Evolutionary conservation across 2,888 invertebrate genomes (phyloP), one percentile per base, ranked within the genome.

Genomic region (Rotaria sp.): DNA sequence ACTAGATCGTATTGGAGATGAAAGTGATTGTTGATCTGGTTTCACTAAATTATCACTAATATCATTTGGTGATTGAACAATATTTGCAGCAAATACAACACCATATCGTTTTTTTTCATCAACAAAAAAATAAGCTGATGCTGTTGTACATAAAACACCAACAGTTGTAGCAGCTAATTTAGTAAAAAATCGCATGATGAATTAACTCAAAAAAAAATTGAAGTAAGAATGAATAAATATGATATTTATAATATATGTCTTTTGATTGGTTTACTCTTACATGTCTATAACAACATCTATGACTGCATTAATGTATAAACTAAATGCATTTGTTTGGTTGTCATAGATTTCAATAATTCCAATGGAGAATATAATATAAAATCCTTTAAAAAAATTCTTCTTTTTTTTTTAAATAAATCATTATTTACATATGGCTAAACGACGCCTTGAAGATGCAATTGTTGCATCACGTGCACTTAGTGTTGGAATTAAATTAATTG

Each of bases 371-470:
- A 21, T 11, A 21, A 67, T 38, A 35, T 67, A 67, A 67, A 35
- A 35, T 67, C 35, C 67, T 21, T 8, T 5, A 35, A 80, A 75
- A 41, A 38, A 41, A 24, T 30, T 38, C 24, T 38, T 50, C 15
- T 50, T 50, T 50, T 15, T 50, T 18, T 50, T 50, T 75, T 11
- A 26, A 26, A 41, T 38, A 41, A 75, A 26, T 75, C n/a, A 41
- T n/a, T 1, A 21, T 15, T 80, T 1, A n/a, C n/a, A 21, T n/a
- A 80, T 80, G 80, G 80, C 80, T n/a, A 80, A 80, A n/a, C 80
- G 80, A 21, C 80, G 80, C 13, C 80, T 80, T 45, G 80, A 80
- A 80, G 80, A 80, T 80, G 80, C 80, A 26, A 80, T 80, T 45
- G 80, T 80, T 45, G 80, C 80, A 45, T 80, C 80, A n/a, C 80